Evolutionary conservation across 2,888 invertebrate genomes (phyloP), one percentile per base, ranked within the genome.

Genomic region (Trichopria drosophilae): DNA sequence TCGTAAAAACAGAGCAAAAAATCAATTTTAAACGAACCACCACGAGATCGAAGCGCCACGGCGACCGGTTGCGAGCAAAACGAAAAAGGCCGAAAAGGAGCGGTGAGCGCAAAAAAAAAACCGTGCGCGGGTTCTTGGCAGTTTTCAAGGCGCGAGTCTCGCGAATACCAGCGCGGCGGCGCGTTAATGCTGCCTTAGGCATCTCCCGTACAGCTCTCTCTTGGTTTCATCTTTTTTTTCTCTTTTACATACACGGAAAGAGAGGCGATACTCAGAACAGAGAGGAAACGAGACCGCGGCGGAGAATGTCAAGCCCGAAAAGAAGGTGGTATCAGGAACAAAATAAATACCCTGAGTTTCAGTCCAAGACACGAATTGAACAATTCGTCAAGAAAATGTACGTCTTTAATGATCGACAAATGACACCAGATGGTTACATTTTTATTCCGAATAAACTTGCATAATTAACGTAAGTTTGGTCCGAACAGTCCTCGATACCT

Each of bases 231-330:
- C 59, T 63, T 63, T 62, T 53, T n/a, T 15, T 41, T 53, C 57
- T 58, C 53, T 47, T 68, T 63, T 64, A 64, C 67, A 65, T 66
- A 64, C 64, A 64, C 63, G 64, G 59, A 57, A 61, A 63, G 56
- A 59, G 53, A 60, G 58, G 58, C 49, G 53, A 57, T 53, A 53
- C 52, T 45, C 55, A 45, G 53, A 53, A 58, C 53, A 44, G 53
- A 55, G 57, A 59, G 59, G 59, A 53, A 55, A 50, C 49, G 47
- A 59, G 55, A 48, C 57, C 55, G 51, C 48, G 60, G 50, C 59
- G 61, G 59, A 57, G 9, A 26, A n/a, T n/a, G n/a, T n/a, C n/a
- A n/a, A n/a, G n/a, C n/a, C n/a, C n/a, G n/a, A n/a, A n/a, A n/a
- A 34, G 32, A 12, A 12, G 4, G 20, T 32, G 28, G 40, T 20